These are phyloP conservation scores for Gyrodactylus salaris DNA, from an alignment of 1,140 invertebrate species.

Conservation along the genomic window DNA sequence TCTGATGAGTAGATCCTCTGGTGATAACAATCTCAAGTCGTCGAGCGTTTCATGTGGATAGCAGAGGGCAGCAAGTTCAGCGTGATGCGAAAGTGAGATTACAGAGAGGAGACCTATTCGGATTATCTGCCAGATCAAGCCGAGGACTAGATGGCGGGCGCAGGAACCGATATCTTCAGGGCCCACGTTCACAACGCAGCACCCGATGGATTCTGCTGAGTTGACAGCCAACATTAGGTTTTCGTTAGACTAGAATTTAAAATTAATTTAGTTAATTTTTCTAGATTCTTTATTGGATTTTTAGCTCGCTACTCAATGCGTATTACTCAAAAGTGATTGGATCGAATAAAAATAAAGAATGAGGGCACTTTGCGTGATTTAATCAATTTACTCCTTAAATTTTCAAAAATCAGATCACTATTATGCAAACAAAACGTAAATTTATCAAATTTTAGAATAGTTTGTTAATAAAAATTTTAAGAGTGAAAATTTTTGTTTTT, in stretches of 20 bases:
- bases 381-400: too few relatives aligned
- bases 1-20: conserved; percentile 72
- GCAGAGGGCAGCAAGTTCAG: conserved; percentile 55
- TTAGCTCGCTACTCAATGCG: too few relatives aligned
- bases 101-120: conserved; percentile 88
- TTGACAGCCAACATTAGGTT: conserved; percentile 70
- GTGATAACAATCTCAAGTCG: conserved; percentile 66
- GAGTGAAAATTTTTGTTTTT: too few relatives aligned
- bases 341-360: too few relatives aligned
- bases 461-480: too few relatives aligned
- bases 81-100: conserved; percentile 78
- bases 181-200: conserved; percentile 92
- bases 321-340: too few relatives aligned
- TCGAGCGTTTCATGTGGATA: conserved; percentile 56
- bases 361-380: too few relatives aligned
- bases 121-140: conserved; percentile 92
- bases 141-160: conserved; percentile 70
- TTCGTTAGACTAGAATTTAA: conserved; percentile 60
- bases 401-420: too few relatives aligned
- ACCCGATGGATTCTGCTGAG: conserved; percentile 78
- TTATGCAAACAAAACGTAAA: too few relatives aligned
- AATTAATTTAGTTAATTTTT: neutral
- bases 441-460: too few relatives aligned
- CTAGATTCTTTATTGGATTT: too few relatives aligned
- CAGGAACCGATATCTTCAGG: conserved; percentile 69